Evolutionary conservation across 2,797 vertebrate genomes (phyloP).

Genomic region (Periophthalmus magnuspinnatus): DNA sequence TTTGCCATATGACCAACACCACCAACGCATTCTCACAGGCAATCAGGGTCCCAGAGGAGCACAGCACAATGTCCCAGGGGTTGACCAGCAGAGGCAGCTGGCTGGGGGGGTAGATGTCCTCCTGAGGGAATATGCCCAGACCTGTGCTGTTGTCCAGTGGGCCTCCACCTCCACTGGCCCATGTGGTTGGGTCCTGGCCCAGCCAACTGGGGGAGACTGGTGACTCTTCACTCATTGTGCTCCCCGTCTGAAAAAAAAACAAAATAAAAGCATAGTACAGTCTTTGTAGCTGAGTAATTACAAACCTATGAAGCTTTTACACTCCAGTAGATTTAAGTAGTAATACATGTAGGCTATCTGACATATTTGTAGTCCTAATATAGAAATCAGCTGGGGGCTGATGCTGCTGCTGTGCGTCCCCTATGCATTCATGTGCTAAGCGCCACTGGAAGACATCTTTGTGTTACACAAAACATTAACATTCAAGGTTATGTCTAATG

Average conservation of each 20-base stretch:
- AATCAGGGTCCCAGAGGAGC: conserved; percentile 94
- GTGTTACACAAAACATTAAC: conserved; percentile 10
- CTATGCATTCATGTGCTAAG: background rate
- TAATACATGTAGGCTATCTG: background rate
- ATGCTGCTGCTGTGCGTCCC: background rate
- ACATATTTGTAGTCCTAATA: background rate
- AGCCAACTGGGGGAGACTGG: conserved; percentile 88
- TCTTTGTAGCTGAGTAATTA: background rate
- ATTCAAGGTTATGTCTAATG: conserved; percentile 4
- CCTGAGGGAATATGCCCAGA: conserved; percentile 73
- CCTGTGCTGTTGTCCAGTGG: conserved; percentile 83
- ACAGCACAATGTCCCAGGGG: conserved; percentile 98
- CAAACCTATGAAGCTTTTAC: background rate
- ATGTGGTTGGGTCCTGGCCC: conserved; percentile 81
- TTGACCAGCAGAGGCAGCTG: conserved; percentile 87
- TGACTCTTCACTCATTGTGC: conserved; percentile 94
- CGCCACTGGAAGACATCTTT: conserved; percentile 10
- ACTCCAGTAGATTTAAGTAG: background rate
- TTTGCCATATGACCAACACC: conserved; percentile 99
- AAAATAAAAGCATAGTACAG: conserved; percentile 14
- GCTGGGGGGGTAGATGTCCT: conserved; percentile 76
- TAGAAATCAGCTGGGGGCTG: background rate
- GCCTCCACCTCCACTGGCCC: conserved; percentile 79
- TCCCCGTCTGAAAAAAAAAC: conserved; percentile 76
- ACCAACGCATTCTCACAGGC: conserved; percentile 97